Base-by-base conservation (phyloP, 2,797 vertebrate species). In the Sparus aurata region DNA sequence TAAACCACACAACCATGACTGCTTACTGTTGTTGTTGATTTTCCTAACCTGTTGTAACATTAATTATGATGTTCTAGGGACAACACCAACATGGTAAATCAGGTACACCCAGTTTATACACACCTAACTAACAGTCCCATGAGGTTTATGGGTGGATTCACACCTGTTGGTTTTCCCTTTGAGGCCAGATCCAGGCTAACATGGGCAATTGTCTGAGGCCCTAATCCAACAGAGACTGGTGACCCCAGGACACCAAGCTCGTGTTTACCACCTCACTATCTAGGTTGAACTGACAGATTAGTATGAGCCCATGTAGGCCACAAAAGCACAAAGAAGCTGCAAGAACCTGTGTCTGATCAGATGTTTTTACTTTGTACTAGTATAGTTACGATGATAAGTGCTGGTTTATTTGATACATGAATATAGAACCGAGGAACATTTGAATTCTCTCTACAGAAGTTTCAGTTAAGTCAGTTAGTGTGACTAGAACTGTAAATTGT, bases 241-340 rank as follows among this genome's bases (percentile, higher is more conserved):
- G 22, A 79, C 75, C 69, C 70, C 22, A 73, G 74, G 73, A 53
- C 17, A 75, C 63, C 54, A 13, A 53, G 25, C 54, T 63, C 20
- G 1, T 90, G 73, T 86, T 90, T 89, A 80, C 71, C 34, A 65
- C 71, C 61, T 77, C 50, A 65, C 43, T 3, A 1, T 76, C 38
- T 61, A 25, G 49, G 41, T 34, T 81, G 41, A 87, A 82, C 30
- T 63, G 5, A 15, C 17, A 50, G 5, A 0, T 34, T n/a, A n/a
- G n/a, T n/a, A n/a, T n/a, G n/a, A n/a, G n/a, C n/a, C n/a, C n/a
- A n/a, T n/a, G n/a, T n/a, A n/a, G n/a, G n/a, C n/a, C n/a, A n/a
- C n/a, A n/a, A n/a, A n/a, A n/a, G n/a, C n/a, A n/a, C n/a, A n/a
- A n/a, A n/a, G n/a, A n/a, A n/a, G n/a, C n/a, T n/a, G n/a, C n/a